Evolutionary conservation across 2,888 invertebrate species (phyloP), one percentile per base, ranked within the genome.

Genomic region (Agrotis segetum): DNA sequence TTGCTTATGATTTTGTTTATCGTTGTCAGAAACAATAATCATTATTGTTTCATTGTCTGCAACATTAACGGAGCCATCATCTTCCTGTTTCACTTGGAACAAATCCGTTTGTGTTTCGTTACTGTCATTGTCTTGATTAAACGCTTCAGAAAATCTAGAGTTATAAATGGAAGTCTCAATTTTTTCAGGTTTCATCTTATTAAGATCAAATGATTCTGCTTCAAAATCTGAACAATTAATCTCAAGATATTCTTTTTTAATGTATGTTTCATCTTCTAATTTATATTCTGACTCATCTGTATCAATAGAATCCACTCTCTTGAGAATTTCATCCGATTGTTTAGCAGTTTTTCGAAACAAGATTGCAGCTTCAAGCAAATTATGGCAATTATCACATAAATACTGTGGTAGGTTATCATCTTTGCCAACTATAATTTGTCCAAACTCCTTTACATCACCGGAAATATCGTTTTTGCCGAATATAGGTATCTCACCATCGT

Each of bases 401-500:
- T 81, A 77, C 60, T 88, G 84, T 1, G 89, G 88, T 2, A 80
- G 68, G 19, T 79, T 71, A 67, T 88, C 88, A 56, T 77, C 53
- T 63, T 80, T 65, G 21, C 16, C 17, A 21, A 89, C 65, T 24
- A 67, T 49, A 55, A 88, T 78, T 1, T 67, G 76, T 53, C 84
- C 84, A 58, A 85, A 84, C 13, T 79, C 74, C 2, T 64, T 61
- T 4, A 88, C 70, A 16, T 83, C 68, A 7, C 61, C 29, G 4
- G 86, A 82, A 60, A 88, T 80, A 66, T 83, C 72, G 6, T 85
- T 74, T 6, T 58, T 40, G 1, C 83, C 87, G 34, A 83, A 88
- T 67, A 88, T 88, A 13, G 84, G 82, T 61, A 85, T 86, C n/a
- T 81, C 79, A 16, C 85, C 88, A 13, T 73, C 62, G 29, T 84